phyloP scores from a whole-genome alignment of 2,113 vertebrate species.

The Artemisiospiza belli region DNA sequence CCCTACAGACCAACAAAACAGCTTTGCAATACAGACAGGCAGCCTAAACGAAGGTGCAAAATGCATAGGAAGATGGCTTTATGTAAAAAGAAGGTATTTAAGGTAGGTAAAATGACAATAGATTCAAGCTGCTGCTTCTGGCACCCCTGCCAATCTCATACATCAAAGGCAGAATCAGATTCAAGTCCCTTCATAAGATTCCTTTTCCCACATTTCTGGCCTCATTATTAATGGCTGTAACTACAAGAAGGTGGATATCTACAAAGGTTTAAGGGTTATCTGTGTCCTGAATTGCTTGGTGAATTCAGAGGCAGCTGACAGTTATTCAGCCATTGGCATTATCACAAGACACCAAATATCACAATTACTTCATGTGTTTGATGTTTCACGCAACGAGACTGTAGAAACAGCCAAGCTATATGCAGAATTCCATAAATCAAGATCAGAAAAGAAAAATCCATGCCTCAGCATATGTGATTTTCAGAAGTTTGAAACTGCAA shows the following conservation, averaged over 20 bases:
- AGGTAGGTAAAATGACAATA: constrained; percentile 10
- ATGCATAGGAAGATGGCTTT: background rate
- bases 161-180: background rate
- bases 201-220: background rate
- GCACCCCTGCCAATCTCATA: background rate
- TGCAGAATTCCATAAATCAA: background rate
- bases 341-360: background rate
- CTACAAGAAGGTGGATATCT: background rate
- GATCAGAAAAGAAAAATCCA: background rate
- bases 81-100: constrained; percentile 37
- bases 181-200: background rate
- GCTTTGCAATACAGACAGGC: background rate
- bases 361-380: background rate
- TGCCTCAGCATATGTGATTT: background rate
- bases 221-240: constrained; percentile 39
- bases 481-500: background rate
- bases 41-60: constrained; percentile 48
- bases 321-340: background rate
- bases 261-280: background rate
- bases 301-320: background rate
- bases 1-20: constrained; percentile 27
- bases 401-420: background rate
- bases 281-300: background rate
- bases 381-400: background rate
- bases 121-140: constrained; percentile 31